phyloP scores from a whole-genome alignment of 1,140 invertebrate species.

The Reticulitermes speratus region DNA sequence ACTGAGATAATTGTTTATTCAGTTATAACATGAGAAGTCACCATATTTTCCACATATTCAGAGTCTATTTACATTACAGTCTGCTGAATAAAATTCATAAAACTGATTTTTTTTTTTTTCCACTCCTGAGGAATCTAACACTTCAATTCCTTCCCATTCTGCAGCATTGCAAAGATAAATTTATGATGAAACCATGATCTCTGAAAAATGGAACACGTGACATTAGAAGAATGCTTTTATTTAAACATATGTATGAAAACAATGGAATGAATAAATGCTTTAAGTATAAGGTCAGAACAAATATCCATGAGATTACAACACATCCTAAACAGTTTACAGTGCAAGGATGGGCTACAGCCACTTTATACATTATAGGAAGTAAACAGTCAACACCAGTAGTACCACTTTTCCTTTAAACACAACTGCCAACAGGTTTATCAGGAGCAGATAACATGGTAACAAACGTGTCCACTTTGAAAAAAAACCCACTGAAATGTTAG shows the following conservation, averaged over 20 bases:
- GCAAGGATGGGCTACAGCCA: background rate
- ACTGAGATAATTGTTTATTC: background rate
- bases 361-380: background rate
- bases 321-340: background rate
- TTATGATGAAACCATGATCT: background rate
- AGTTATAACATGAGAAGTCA: background rate
- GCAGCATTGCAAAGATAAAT: background rate
- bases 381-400: background rate
- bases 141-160: background rate
- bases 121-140: background rate
- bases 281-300: background rate
- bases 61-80: background rate
- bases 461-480: background rate
- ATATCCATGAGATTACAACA: background rate
- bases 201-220: background rate
- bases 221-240: too few species aligned
- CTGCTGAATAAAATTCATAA: background rate
- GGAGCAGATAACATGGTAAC: background rate
- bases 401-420: background rate
- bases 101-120: background rate
- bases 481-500: background rate
- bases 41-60: background rate
- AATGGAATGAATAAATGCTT: slow-evolving; percentile 7
- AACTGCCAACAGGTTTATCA: background rate
- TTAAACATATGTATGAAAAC: background rate